Base-by-base conservation (phyloP, 1,140 invertebrate genomes). In the Papilio polytes region DNA sequence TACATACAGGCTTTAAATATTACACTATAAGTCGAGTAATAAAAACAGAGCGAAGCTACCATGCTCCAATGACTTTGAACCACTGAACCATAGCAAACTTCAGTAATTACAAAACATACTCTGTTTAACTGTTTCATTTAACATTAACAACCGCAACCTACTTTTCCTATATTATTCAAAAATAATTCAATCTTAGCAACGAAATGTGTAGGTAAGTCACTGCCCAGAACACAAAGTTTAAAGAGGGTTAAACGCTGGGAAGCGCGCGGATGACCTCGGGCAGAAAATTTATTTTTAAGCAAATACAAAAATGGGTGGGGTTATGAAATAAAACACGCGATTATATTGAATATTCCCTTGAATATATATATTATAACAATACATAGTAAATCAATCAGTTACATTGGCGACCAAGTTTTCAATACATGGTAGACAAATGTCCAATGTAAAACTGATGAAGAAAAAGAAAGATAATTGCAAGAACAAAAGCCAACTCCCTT, bases 401-500 rank as follows among this genome's bases (percentile, higher is more conserved):
- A 89, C 86, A 92, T 87, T 85, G 87, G 88, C 88, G 92, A 94
- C 93, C 91, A 91, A 89, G 93, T 89, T 92, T 93, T 90, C 91
- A 93, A 90, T 89, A 86, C 92, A 90, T 84, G 90, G 93, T 94
- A 94, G 84, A 86, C 77, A 87, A 85, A 84, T 85, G 84, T 86
- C 88, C 86, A 90, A 90, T 89, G 85, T 85, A 85, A 80, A 91
- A 88, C 92, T 88, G 90, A 90, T 81, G 79, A 77, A 86, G 83
- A 88, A 90, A 90, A 89, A 86, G 82, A 86, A 82, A 90, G 81
- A 87, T 88, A 86, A 89, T 84, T 90, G 84, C 84, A 90, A 91
- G 89, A 92, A 94, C 89, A 91, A 90, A 93, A 92, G 89, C 91
- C 88, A 91, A 88, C 90, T 93, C 91, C 90, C 88, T 91, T 85